A percentile compares a stretch with the other conserved stretches of the same genome.
Conservation (phyloP, 2,113 vertebrate genomes). For the Engraulis encrasicolus region DNA sequence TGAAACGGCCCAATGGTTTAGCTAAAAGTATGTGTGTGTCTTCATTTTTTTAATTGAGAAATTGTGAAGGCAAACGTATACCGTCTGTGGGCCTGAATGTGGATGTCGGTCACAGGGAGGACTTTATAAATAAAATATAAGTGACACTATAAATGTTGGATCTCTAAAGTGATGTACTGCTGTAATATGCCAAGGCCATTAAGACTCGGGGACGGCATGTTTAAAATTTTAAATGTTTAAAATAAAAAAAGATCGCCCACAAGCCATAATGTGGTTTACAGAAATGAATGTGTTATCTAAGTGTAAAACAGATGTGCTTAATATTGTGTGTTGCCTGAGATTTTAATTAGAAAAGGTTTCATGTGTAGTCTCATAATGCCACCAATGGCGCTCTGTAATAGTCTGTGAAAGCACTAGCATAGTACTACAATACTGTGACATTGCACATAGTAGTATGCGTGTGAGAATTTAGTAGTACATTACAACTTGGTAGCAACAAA, state of each 20-base stretch:
- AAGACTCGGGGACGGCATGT: constrained; percentile 31
- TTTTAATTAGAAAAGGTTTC: neutral
- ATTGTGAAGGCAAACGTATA: neutral
- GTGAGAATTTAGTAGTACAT: too few relatives aligned
- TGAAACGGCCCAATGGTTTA: neutral
- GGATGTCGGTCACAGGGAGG: neutral
- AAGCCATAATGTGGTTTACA: neutral
- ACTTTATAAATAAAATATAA: neutral
- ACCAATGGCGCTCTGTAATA: too few relatives aligned
- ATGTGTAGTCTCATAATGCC: too few relatives aligned
- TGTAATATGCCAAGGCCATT: constrained; percentile 50
- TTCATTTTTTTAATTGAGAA: neutral
- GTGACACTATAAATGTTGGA: neutral
- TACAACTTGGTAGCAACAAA: too few relatives aligned
- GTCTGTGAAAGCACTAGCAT: too few relatives aligned
- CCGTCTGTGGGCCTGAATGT: neutral
- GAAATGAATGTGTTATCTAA: neutral
- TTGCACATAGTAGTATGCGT: too few relatives aligned
- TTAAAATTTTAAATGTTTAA: constrained; percentile 41
- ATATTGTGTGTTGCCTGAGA: neutral
- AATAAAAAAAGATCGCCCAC: neutral
- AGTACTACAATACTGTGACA: too few relatives aligned
- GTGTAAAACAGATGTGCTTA: neutral
- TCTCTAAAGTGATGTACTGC: constrained; percentile 45
- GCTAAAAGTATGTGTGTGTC: neutral